A percentile compares a stretch with the other conserved stretches of the same genome.
phyloP scores from a whole-genome alignment of 1,140 invertebrate species.

The Drosophila leontia region DNA sequence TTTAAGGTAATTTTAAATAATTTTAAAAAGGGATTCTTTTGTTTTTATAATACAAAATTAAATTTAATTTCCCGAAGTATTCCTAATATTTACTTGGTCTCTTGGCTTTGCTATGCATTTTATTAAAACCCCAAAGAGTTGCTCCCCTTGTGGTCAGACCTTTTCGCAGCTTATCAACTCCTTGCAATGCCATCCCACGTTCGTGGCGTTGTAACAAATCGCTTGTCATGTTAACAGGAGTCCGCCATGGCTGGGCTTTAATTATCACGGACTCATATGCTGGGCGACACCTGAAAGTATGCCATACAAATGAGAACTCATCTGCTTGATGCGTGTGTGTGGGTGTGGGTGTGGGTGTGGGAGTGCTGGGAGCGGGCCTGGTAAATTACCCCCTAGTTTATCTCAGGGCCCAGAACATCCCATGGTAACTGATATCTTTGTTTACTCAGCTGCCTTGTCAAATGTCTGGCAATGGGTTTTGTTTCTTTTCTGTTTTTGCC shows the following conservation, averaged over 20 bases:
- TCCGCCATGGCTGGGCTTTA: constrained; percentile 33
- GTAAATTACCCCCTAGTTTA: constrained; percentile 36
- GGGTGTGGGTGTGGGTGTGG: neutral
- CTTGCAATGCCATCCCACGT: neutral
- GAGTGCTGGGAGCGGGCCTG: neutral
- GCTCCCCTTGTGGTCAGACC: neutral
- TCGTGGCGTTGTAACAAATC: constrained; percentile 32
- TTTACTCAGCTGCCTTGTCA: constrained; percentile 44
- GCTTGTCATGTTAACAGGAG: constrained; percentile 50
- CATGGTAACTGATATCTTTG: constrained; percentile 62
- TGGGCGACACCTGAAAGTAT: constrained; percentile 39
- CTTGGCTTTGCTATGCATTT: no score
- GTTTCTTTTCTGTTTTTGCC: constrained; percentile 7
- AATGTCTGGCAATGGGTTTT: constrained; percentile 25
- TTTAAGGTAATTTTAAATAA: no score
- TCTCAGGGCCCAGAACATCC: constrained; percentile 9
- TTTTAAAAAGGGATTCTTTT: neutral
- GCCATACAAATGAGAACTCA: constrained; percentile 35
- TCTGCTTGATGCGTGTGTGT: constrained; percentile 18
- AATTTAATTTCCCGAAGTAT: neutral
- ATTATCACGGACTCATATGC: constrained; percentile 40
- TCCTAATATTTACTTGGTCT: neutral
- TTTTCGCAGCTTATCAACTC: constrained; percentile 9
- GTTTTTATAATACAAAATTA: neutral
- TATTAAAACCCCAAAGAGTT: neutral